Conservation (phyloP, 2,113 vertebrate genomes). For the Neomonachus schauinslandi region DNA sequence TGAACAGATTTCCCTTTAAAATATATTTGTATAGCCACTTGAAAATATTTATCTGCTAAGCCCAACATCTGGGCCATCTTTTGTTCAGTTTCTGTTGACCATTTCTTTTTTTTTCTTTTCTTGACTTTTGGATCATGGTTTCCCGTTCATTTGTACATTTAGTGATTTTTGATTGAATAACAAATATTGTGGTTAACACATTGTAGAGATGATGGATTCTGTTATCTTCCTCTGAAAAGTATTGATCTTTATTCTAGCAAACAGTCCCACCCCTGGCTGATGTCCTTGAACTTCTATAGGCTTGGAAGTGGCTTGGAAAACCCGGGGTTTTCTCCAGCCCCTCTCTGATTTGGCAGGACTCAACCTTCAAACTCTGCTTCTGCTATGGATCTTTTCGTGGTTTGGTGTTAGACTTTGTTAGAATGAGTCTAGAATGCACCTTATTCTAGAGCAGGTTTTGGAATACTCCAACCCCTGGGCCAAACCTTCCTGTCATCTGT, state of each 20-base stretch:
- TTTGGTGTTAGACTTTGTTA: neutral
- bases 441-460: neutral
- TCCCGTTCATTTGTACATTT: neutral
- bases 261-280: neutral
- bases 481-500: neutral
- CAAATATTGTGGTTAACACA: neutral
- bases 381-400: neutral
- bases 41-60: neutral
- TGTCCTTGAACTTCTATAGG: neutral
- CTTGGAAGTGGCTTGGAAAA: neutral
- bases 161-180: neutral
- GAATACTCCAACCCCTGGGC: neutral
- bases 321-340: neutral
- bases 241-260: neutral
- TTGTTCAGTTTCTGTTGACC: neutral
- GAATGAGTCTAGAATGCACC: neutral
- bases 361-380: neutral
- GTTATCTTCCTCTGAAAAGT: neutral
- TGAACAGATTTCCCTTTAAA: neutral
- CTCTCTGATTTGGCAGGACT: neutral
- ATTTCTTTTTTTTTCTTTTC: neutral
- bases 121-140: neutral
- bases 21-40: neutral
- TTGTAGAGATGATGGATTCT: neutral
- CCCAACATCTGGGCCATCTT: neutral